phyloP scores from a whole-genome alignment of 2,888 invertebrate genomes.

The Drosophila paracracens region DNA sequence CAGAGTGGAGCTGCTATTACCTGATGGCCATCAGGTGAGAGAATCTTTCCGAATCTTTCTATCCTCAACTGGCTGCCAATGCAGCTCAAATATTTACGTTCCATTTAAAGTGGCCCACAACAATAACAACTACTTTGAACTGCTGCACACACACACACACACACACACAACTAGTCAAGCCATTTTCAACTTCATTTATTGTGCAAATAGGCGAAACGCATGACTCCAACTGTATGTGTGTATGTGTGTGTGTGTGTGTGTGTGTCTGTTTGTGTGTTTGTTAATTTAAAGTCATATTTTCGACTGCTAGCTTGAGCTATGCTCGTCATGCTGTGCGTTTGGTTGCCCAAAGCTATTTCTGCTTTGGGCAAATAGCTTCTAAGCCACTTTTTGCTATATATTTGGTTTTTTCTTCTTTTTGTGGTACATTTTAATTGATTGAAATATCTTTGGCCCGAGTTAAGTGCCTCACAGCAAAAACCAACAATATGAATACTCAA shows the following conservation, averaged over 20 bases:
- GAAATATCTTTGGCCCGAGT: slow-evolving; percentile 56
- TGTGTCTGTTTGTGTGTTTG: slow-evolving; percentile 15
- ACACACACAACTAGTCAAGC: slow-evolving; percentile 32
- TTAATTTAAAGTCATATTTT: slow-evolving; percentile 70
- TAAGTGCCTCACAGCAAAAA: slow-evolving; percentile 8
- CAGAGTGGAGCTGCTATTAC: slow-evolving; percentile 35
- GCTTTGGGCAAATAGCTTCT: slow-evolving; percentile 28
- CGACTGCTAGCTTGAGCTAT: slow-evolving; percentile 48
- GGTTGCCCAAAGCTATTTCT: slow-evolving; percentile 35
- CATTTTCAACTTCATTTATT: slow-evolving; percentile 79
- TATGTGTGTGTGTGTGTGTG: neutral
- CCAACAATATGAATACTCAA: slow-evolving; percentile 17
- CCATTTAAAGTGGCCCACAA: slow-evolving; percentile 69
- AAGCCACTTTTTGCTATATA: slow-evolving; percentile 25
- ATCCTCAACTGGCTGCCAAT: slow-evolving; percentile 45
- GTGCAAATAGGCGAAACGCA: slow-evolving; percentile 76
- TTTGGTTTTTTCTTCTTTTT: slow-evolving; percentile 1
- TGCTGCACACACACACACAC: neutral
- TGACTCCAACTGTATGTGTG: slow-evolving; percentile 26
- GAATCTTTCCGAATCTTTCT: neutral
- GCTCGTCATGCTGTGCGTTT: slow-evolving; percentile 31
- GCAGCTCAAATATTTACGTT: slow-evolving; percentile 78
- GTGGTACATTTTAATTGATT: slow-evolving; percentile 68
- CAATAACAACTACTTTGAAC: slow-evolving; percentile 16
- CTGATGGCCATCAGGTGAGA: slow-evolving; percentile 21